Evolutionary conservation across 2,113 vertebrate species (phyloP).

Genomic region (Nestor notabilis): DNA sequence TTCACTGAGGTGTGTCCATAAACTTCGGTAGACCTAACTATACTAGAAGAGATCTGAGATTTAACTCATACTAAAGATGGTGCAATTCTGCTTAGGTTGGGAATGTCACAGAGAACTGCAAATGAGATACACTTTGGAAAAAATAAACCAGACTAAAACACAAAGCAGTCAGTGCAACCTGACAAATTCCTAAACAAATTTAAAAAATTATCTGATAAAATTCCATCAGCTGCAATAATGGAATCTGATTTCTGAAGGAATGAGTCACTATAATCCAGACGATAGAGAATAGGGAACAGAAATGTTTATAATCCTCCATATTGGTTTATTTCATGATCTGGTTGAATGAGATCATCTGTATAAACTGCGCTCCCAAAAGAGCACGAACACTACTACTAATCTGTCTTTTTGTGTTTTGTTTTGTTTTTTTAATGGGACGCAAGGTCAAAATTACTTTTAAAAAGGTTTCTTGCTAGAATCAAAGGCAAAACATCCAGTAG

Average conservation of each 20-base stretch:
- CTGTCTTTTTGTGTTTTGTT: not conserved
- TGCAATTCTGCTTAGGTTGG: not conserved
- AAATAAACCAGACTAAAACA: not conserved
- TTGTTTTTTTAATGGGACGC: not conserved
- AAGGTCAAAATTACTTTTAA: not conserved
- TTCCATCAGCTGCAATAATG: not conserved
- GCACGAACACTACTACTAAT: not conserved
- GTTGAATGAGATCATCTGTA: not conserved
- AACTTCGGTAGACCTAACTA: not conserved
- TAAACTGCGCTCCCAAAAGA: not conserved
- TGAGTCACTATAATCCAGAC: not conserved
- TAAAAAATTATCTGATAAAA: not conserved
- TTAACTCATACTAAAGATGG: not conserved
- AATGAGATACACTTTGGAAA: not conserved
- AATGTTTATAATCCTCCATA: not conserved
- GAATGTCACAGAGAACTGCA: not conserved
- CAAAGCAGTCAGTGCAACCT: not conserved
- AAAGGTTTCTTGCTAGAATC: not conserved
- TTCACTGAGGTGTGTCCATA: not conserved
- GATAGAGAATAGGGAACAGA: not conserved
- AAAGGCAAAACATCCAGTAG: not conserved
- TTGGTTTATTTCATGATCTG: not conserved
- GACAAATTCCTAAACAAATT: not conserved
- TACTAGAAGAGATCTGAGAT: not conserved
- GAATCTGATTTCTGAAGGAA: not conserved